Evolutionary conservation across 2,113 vertebrate genomes (phyloP).

Genomic region (Crotophaga sulcirostris): DNA sequence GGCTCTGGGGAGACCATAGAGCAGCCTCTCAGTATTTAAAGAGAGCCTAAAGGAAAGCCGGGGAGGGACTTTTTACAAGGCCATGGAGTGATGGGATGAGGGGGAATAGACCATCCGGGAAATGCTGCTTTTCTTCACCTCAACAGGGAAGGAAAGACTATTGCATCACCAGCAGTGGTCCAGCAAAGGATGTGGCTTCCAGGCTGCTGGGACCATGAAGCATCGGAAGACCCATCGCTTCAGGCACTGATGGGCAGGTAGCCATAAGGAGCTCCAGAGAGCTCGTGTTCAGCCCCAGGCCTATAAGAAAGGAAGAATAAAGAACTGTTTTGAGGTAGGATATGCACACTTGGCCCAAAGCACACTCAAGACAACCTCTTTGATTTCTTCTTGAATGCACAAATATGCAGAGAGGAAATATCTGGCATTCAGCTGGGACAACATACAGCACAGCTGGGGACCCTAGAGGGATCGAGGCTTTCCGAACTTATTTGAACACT

Average conservation of each 20-base stretch:
- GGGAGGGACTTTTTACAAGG: too few species aligned
- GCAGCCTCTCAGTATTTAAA: too few species aligned
- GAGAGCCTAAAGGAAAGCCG: too few species aligned
- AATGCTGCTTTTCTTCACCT: neutral
- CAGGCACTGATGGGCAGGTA: neutral
- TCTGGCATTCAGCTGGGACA: conserved; percentile 38
- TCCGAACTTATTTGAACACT: conserved; percentile 2
- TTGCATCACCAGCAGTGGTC: neutral
- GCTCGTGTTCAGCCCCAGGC: neutral
- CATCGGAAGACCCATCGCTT: neutral
- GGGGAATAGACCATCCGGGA: too few species aligned
- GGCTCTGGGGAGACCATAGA: too few species aligned
- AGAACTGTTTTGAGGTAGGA: neutral
- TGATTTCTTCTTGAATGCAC: conserved; percentile 5
- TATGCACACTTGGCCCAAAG: neutral
- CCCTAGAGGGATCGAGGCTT: conserved; percentile 38
- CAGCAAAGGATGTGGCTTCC: neutral
- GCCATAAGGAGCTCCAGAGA: neutral
- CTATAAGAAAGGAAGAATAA: neutral
- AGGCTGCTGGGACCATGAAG: neutral
- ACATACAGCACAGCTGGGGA: conserved; percentile 50
- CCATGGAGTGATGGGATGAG: too few species aligned
- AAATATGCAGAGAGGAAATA: conserved; percentile 29
- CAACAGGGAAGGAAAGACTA: neutral
- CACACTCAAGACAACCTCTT: neutral